phyloP scores from a whole-genome alignment of 2,113 vertebrate species.

The Ptyas mucosa region DNA sequence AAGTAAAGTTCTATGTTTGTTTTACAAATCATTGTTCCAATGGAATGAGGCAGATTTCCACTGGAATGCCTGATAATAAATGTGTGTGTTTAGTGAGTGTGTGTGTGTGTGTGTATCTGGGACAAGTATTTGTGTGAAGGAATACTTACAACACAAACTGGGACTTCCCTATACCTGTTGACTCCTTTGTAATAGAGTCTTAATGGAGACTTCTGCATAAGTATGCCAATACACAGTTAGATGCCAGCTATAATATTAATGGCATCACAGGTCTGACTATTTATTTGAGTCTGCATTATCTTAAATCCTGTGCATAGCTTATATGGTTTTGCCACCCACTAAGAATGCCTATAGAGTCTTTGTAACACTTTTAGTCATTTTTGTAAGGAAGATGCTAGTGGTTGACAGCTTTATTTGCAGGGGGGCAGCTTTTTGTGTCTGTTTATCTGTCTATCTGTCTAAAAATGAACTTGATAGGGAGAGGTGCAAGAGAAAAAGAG shows the following conservation, averaged over 20 bases:
- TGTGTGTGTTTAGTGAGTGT: background rate
- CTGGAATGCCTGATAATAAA: background rate
- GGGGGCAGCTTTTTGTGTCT: background rate
- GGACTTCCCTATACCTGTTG: background rate
- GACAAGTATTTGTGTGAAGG: background rate
- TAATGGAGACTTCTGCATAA: background rate
- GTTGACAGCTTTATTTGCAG: background rate
- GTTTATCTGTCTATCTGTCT: background rate
- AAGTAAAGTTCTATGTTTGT: background rate
- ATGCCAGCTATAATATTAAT: background rate
- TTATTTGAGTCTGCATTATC: background rate
- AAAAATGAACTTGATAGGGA: background rate
- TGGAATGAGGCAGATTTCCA: background rate
- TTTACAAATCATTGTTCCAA: slow-evolving; percentile 3
- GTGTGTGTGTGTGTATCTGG: background rate
- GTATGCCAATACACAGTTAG: background rate
- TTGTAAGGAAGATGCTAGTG: background rate
- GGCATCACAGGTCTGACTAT: background rate
- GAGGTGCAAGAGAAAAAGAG: background rate
- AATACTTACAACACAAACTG: background rate
- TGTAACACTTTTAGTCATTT: background rate
- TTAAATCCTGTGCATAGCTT: background rate
- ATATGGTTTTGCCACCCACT: background rate
- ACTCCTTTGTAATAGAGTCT: background rate
- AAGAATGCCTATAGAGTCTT: background rate